phyloP scores from a whole-genome alignment of 2,888 invertebrate species.

The Dendrolimus houi region DNA sequence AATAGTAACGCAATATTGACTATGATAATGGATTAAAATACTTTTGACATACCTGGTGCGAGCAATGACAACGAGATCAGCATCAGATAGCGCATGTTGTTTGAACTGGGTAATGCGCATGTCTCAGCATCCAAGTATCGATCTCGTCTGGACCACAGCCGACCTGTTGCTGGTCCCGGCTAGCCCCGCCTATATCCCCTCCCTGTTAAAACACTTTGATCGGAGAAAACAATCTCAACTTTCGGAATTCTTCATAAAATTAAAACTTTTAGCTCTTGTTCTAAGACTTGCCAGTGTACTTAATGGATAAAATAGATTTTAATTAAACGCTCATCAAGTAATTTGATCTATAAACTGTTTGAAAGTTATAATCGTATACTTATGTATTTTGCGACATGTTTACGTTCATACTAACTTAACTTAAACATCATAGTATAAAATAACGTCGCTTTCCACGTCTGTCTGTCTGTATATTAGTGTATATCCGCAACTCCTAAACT shows the following conservation, averaged over 20 bases:
- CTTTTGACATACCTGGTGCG: slow-evolving; percentile 56
- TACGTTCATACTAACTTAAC: too few species aligned
- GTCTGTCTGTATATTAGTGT: too few species aligned
- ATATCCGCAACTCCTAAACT: too few species aligned
- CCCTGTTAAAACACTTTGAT: slow-evolving; percentile 47
- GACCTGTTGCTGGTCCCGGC: slow-evolving; percentile 63
- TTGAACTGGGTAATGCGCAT: slow-evolving; percentile 50
- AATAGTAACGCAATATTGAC: background rate
- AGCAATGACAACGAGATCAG: slow-evolving; percentile 55
- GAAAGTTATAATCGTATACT: background rate
- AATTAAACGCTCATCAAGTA: slow-evolving; percentile 17
- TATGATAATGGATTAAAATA: slow-evolving; percentile 7
- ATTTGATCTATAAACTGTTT: slow-evolving; percentile 6
- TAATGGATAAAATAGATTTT: slow-evolving; percentile 20
- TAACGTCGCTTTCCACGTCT: too few species aligned
- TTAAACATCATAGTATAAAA: too few species aligned
- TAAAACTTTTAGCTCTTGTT: slow-evolving; percentile 41
- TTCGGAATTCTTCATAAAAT: slow-evolving; percentile 59
- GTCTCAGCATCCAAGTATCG: slow-evolving; percentile 61
- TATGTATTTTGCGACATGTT: too few species aligned
- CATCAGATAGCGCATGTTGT: slow-evolving; percentile 61
- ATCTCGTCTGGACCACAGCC: slow-evolving; percentile 39
- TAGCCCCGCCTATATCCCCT: slow-evolving; percentile 31
- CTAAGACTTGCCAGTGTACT: slow-evolving; percentile 13
- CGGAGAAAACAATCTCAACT: slow-evolving; percentile 64